Percentiles rank a stretch among this genome's conserved stretches.
Conservation (phyloP, 2,888 invertebrate species). For the Pandemis heparana region DNA sequence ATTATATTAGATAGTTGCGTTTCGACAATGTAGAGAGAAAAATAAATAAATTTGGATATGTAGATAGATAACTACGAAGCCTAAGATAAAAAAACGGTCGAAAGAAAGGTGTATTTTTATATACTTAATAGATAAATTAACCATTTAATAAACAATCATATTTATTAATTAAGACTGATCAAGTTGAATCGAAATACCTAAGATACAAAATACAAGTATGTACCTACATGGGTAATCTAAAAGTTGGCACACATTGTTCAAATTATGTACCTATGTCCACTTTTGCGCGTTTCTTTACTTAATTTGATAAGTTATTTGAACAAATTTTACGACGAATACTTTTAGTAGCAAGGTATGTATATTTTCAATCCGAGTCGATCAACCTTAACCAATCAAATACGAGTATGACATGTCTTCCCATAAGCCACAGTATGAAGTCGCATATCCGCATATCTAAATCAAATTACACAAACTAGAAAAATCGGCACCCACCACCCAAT, state of each 20-base stretch:
- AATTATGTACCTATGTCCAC: too few species aligned
- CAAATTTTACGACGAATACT: neutral
- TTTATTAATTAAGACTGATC: neutral
- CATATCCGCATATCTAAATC: conserved; percentile 20
- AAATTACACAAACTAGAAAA: neutral
- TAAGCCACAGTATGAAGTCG: conserved; percentile 16
- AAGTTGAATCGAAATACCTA: neutral
- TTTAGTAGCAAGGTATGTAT: too few species aligned
- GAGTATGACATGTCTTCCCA: neutral
- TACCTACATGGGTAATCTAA: neutral
- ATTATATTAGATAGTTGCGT: too few species aligned
- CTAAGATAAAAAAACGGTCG: too few species aligned
- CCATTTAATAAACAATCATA: neutral
- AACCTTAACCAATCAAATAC: neutral
- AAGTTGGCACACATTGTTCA: too few species aligned
- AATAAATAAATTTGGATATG: too few species aligned
- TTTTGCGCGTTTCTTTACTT: too few species aligned
- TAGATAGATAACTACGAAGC: too few species aligned
- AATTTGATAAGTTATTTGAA: neutral
- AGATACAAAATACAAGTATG: neutral
- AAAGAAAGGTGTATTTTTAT: too few species aligned
- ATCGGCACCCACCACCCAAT: neutral
- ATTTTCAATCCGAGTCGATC: neutral
- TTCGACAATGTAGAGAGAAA: too few species aligned
- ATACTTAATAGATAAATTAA: too few species aligned